phyloP scores from a whole-genome alignment of 2,113 vertebrate species.

The Coptodon rendalli region DNA sequence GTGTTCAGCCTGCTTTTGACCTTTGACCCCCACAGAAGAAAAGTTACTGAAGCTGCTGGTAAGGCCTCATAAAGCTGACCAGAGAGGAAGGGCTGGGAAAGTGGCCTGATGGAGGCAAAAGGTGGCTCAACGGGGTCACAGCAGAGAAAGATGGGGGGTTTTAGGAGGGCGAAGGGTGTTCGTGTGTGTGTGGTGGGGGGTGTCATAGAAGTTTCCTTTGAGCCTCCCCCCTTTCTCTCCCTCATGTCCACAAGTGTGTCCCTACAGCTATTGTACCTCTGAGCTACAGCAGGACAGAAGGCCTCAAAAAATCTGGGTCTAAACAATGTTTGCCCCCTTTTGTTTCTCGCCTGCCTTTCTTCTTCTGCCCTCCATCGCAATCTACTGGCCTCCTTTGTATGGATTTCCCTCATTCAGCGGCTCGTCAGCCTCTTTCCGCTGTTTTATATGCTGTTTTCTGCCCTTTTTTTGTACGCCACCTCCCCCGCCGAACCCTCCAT shows the following conservation, averaged over 20 bases:
- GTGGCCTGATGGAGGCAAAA: conserved; percentile 56
- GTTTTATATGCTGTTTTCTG: conserved; percentile 53
- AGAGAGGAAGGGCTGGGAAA: conserved; percentile 65
- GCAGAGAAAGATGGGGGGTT: not conserved
- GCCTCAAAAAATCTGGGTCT: conserved; percentile 45
- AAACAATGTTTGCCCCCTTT: conserved; percentile 59
- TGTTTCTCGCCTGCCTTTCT: conserved; percentile 57
- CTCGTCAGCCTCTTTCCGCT: conserved; percentile 46
- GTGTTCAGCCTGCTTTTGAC: conserved; percentile 60
- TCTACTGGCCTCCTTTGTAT: conserved; percentile 45
- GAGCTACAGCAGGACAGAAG: conserved; percentile 44
- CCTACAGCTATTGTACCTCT: conserved; percentile 48
- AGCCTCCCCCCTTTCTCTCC: conserved; percentile 9
- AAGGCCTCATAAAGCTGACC: conserved; percentile 43
- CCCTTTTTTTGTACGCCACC: not conserved
- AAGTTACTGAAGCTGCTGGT: conserved; percentile 46
- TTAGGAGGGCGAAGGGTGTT: not conserved
- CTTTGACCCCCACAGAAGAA: conserved; percentile 54
- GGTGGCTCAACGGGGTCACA: conserved; percentile 39
- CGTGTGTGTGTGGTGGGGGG: not conserved
- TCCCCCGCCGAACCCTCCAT: not conserved
- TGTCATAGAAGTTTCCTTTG: conserved; percentile 38
- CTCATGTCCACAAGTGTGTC: conserved; percentile 55
- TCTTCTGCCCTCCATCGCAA: conserved; percentile 44
- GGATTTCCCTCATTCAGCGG: conserved; percentile 38